These are phyloP conservation scores for Xenops minutus DNA, from an alignment of 2,797 vertebrate species.

Conservation along the genomic window DNA sequence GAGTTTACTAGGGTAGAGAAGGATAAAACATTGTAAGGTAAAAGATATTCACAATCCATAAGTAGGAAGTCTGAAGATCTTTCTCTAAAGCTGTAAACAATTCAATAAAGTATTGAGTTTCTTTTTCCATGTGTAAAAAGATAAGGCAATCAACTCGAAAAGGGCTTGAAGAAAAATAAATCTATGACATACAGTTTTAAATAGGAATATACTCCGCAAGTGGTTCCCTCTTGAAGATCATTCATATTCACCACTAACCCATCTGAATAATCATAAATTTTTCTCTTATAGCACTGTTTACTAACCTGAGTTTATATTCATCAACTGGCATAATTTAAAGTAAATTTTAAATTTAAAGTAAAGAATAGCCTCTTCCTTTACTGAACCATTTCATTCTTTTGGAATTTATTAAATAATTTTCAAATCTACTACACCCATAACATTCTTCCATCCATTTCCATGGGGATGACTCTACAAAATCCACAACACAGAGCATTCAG, in stretches of 20 bases:
- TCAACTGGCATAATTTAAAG: not conserved
- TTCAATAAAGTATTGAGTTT: not conserved
- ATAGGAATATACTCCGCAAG: not conserved
- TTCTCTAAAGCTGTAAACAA: not conserved
- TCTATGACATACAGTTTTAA: not conserved
- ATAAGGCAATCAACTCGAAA: not conserved
- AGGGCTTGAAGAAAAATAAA: not conserved
- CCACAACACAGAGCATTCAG: not conserved
- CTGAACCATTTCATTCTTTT: not conserved
- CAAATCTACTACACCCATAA: not conserved
- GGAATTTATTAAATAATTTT: not conserved
- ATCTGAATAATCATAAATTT: not conserved
- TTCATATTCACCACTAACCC: not conserved
- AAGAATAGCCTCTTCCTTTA: not conserved
- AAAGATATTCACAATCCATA: not conserved
- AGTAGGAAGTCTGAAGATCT: not conserved
- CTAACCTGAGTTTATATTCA: not conserved
- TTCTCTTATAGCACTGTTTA: not conserved
- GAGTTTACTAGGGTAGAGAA: not conserved
- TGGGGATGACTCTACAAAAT: not conserved
- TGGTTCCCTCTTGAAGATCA: not conserved
- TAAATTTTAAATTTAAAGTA: not conserved
- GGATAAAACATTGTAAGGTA: constrained; percentile 2
- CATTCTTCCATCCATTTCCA: not conserved
- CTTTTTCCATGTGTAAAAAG: not conserved